These are phyloP conservation scores for Peromyscus maniculatus DNA, from an alignment of 2,113 vertebrate species.

Conservation along the genomic window DNA sequence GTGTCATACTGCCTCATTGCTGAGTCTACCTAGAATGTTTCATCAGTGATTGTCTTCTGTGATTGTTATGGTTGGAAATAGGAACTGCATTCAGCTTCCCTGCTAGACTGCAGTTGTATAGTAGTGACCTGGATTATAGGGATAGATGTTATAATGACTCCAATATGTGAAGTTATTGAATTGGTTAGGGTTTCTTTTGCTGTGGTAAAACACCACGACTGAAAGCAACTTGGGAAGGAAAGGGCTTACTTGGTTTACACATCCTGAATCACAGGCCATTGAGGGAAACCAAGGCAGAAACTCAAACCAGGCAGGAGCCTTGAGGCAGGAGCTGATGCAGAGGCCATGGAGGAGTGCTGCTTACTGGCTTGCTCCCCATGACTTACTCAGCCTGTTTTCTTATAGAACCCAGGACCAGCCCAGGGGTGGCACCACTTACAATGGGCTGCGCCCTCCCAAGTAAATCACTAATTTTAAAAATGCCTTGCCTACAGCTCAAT, in stretches of 20 bases:
- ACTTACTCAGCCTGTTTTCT: not conserved
- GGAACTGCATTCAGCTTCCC: not conserved
- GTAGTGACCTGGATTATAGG: not conserved
- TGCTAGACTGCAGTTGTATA: not conserved
- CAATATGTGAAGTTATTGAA: not conserved
- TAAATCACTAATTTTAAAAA: not conserved
- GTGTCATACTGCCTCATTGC: conserved; percentile 8
- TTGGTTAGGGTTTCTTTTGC: not conserved
- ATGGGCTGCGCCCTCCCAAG: not conserved
- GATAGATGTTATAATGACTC: not conserved
- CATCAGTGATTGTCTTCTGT: conserved; percentile 16
- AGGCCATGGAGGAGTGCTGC: too few relatives aligned
- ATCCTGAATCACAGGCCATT: not conserved
- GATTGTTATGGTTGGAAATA: not conserved
- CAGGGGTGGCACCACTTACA: not conserved
- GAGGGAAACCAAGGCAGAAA: not conserved
- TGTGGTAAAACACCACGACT: not conserved
- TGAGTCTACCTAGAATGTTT: conserved; percentile 43
- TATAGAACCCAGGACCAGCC: not conserved
- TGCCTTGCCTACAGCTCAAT: not conserved
- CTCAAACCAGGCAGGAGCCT: not conserved
- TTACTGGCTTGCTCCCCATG: not conserved
- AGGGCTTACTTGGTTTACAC: not conserved
- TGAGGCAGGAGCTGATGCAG: not conserved
- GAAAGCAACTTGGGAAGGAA: not conserved